Base-by-base conservation (phyloP, 2,888 invertebrate species). In the Andrena praecox region DNA sequence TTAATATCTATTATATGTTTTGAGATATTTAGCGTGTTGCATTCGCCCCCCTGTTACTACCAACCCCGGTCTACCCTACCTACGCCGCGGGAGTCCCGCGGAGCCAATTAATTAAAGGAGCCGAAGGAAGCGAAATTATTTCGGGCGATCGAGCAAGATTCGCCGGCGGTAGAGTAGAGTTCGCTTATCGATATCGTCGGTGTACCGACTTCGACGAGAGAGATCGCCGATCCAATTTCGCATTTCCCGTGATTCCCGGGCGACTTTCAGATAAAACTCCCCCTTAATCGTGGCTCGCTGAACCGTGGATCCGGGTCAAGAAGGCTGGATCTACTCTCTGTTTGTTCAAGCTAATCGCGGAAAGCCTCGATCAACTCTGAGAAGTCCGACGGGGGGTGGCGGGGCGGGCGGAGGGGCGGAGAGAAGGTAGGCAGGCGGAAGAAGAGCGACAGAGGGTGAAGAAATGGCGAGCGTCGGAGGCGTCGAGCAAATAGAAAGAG, bases 221-320 rank as follows among this genome's bases (percentile, higher is more conserved):
- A 27, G 69, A 75, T 74, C 35, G 62, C 24, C 35, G 50, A 62
- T 73, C 73, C 66, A 81, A 70, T 81, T 82, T 67, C 70, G 71
- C 27, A 63, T 73, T 56, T 64, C 31, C 31, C 52, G 27, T 8
- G 59, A 73, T 59, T 42, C 35, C 33, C 66, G 27, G 2, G 29
- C 35, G 73, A 60, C 67, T 83, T 74, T 48, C 29, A 77, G 67
- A 81, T 81, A 76, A 84, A 75, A 62, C 73, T 68, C 42, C 42
- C 56, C 20, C 74, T 72, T 67, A 71, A 73, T 73, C 69, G 77
- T 56, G 60, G 71, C 31, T 74, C 60, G 66, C 31, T 72, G 75
- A 70, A 75, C 72, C 67, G 72, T 64, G 60, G 54, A 87, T 86
- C 83, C 69, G 77, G 80, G 77, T 87, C 87, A 85, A 80, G 82